These are phyloP conservation scores for Drosophila guanche DNA, from an alignment of 1,140 invertebrate genomes.

Conservation along the genomic window DNA sequence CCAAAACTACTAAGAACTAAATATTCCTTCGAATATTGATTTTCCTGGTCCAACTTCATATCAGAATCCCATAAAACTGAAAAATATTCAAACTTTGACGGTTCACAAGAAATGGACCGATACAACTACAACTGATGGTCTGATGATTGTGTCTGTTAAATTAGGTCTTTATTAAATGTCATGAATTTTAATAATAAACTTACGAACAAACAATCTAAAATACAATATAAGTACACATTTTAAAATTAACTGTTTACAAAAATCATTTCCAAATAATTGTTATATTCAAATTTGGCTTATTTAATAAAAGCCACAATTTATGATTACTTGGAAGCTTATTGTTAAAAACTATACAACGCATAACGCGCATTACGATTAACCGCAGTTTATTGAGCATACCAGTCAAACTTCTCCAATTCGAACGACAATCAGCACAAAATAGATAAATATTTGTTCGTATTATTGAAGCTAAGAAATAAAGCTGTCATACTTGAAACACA, in stretches of 20 bases:
- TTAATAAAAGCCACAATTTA: conserved; percentile 17
- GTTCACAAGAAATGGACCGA: too few species aligned
- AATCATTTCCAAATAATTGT: conserved; percentile 37
- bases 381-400: conserved; percentile 42
- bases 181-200: conserved; percentile 66
- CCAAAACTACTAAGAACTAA: too few species aligned
- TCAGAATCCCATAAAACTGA: too few species aligned
- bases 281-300: conserved; percentile 6
- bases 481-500: too few species aligned
- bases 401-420: conserved; percentile 1
- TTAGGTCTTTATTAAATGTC: conserved; percentile 69
- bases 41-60: too few species aligned
- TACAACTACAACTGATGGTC: too few species aligned
- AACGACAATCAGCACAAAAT: too few species aligned
- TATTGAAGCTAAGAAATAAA: too few species aligned
- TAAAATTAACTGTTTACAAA: conserved; percentile 53
- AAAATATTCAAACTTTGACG: too few species aligned
- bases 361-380: conserved; percentile 20
- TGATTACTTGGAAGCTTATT: conserved; percentile 33
- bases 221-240: conserved; percentile 71
- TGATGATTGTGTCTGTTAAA: conserved; percentile 50
- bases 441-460: too few species aligned
- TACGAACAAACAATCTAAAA: conserved; percentile 66
- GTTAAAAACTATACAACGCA: conserved; percentile 36
- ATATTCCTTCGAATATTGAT: too few species aligned